phyloP scores from a whole-genome alignment of 2,113 vertebrate species.

The Malurus elegans region DNA sequence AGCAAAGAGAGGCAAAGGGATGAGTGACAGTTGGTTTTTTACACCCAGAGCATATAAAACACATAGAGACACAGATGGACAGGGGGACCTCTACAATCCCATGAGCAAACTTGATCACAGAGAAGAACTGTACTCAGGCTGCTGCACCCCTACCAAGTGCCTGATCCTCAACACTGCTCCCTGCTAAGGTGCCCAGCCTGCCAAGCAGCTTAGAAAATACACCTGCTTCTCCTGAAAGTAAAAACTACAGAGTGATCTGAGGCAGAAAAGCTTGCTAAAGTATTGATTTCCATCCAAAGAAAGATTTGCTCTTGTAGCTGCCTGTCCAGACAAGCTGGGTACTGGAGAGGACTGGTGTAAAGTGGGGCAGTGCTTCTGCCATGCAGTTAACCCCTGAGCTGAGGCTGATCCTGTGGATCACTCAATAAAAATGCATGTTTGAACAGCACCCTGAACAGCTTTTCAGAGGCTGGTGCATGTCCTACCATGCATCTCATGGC shows the following conservation, averaged over 20 bases:
- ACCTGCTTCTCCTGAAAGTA: neutral
- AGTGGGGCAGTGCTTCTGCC: neutral
- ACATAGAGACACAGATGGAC: rapidly evolving
- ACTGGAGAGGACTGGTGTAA: neutral
- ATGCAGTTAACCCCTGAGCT: neutral
- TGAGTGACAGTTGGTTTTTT: neutral
- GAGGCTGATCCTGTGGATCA: neutral
- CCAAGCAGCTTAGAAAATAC: neutral
- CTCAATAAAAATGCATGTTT: neutral
- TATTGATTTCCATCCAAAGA: neutral
- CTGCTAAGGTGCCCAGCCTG: neutral
- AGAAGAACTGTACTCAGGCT: neutral
- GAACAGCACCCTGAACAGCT: neutral
- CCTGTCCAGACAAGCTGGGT: neutral
- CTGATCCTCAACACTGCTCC: neutral
- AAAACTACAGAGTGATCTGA: neutral
- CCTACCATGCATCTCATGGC: neutral
- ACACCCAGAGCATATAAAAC: neutral
- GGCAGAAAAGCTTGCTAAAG: neutral
- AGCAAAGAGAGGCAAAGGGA: neutral
- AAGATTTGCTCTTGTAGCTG: neutral
- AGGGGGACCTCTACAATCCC: neutral
- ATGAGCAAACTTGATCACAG: neutral
- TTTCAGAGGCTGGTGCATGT: neutral
- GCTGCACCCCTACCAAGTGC: neutral